Base-by-base conservation (phyloP, 2,113 vertebrate species). In the Albula glossodonta region DNA sequence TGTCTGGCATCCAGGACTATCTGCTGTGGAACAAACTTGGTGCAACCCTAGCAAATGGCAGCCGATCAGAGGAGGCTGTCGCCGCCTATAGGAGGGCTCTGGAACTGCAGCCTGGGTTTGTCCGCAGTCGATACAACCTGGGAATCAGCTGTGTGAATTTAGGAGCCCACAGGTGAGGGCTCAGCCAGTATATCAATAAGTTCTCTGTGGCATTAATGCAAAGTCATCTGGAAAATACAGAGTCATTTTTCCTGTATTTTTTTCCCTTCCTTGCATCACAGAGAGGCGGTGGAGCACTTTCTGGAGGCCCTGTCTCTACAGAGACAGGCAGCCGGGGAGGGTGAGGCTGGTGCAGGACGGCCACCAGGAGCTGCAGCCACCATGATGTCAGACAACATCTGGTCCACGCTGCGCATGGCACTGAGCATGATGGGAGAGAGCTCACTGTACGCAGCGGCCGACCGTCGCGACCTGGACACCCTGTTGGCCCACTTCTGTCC, bases 321-420 rank as follows among this genome's bases (percentile, higher is more conserved):
- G 92, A 96, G 96, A 91, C 97, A 98, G 96, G 95, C 97, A 70
- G 93, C 97, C 84, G 94, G 95, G 90, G 93, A 95, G 89, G 86
- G 95, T 94, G 31, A 95, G 93, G 85, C 95, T 83, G 22, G 95
- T 91, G 90, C 96, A 84, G 83, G 95, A 81, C 0, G 95, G 50
- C 93, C 93, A 1, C 94, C 93, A 0, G 93, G 92, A 57, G 96
- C n/a, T 81, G 97, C 90, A 86, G 97, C 0, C 92, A 93, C 97
- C 19, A 95, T 99, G 95, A 99, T 99, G 98, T 99, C 98, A 0
- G 98, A 99, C 95, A 99, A 99, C 94, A 99, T 99, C 93, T 99
- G 98, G 98, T 99, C 96, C 91, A 99, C 98, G 0, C 94, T 99
- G 84, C 97, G 98, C 79, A 97, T 99, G 97, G 98, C 98, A 1